These are phyloP conservation scores for Magallana nippona DNA, from an alignment of 2,888 invertebrate species.

Conservation along the genomic window DNA sequence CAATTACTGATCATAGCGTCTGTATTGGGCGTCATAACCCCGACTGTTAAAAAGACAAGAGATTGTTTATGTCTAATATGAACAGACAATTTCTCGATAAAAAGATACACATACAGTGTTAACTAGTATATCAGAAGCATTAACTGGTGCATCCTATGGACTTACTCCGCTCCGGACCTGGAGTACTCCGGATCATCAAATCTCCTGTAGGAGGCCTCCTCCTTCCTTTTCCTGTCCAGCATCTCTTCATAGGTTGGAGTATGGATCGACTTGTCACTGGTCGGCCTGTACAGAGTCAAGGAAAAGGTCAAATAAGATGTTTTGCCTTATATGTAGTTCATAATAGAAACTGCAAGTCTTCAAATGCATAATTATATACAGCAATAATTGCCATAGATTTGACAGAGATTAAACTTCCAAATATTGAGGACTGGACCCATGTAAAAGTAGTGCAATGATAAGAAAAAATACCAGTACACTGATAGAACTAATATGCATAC, in stretches of 20 bases:
- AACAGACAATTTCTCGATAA: not conserved
- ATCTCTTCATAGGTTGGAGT: slow-evolving; percentile 48
- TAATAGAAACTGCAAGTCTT: too few species aligned
- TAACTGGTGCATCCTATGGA: not conserved
- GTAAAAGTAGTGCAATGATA: too few species aligned
- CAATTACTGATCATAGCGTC: not conserved
- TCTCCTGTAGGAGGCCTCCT: slow-evolving; percentile 45
- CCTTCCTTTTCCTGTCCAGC: slow-evolving; percentile 42
- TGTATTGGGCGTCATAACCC: not conserved
- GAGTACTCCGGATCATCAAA: slow-evolving; percentile 20
- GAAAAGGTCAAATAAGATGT: too few species aligned
- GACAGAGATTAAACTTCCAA: too few species aligned
- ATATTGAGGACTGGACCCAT: too few species aligned
- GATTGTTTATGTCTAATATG: not conserved
- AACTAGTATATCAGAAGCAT: too few species aligned
- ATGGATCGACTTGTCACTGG: slow-evolving; percentile 12
- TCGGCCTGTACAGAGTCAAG: slow-evolving; percentile 11
- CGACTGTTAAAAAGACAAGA: not conserved
- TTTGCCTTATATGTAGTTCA: too few species aligned
- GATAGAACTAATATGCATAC: too few species aligned
- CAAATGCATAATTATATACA: too few species aligned
- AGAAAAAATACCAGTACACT: too few species aligned
- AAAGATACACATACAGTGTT: not conserved
- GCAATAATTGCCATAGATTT: too few species aligned
- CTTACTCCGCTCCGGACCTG: slow-evolving; percentile 7